A percentile compares a stretch with the other conserved stretches of the same genome.
These are phyloP conservation scores for Andrena marginata DNA, from an alignment of 2,888 invertebrate species.

Conservation along the genomic window DNA sequence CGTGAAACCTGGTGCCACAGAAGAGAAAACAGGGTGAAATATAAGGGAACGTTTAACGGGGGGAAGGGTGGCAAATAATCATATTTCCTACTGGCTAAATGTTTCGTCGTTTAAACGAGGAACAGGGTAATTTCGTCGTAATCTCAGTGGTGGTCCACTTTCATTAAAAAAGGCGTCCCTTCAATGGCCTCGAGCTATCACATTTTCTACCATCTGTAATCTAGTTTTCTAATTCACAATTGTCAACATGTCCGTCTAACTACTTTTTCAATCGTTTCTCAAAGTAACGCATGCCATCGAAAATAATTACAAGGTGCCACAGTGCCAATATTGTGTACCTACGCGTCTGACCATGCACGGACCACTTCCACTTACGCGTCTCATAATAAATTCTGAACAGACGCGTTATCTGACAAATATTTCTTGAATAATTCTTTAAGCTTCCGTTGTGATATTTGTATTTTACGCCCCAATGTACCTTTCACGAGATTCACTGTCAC, in stretches of 20 bases:
- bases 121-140: background rate
- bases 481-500: too few species aligned
- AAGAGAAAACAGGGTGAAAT: constrained; percentile 55
- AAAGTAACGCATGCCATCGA: too few species aligned
- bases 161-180: background rate
- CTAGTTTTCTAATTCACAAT: too few species aligned
- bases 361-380: background rate
- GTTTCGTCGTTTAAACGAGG: background rate
- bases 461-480: too few species aligned
- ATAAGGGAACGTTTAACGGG: constrained; percentile 8
- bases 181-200: too few species aligned
- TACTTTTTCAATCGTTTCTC: too few species aligned
- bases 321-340: background rate
- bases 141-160: background rate
- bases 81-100: constrained; percentile 1
- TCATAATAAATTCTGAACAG: background rate
- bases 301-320: too few species aligned
- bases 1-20: constrained; percentile 93
- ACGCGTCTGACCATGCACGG: constrained; percentile 3
- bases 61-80: constrained; percentile 9
- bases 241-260: too few species aligned
- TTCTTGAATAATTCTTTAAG: too few species aligned
- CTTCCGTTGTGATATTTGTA: too few species aligned
- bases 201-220: too few species aligned
- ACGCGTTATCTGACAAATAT: background rate